Percentiles rank a stretch among this genome's conserved stretches.
Evolutionary conservation across 2,797 vertebrate species (phyloP).

Genomic region (Chelidonichthys spinosus): DNA sequence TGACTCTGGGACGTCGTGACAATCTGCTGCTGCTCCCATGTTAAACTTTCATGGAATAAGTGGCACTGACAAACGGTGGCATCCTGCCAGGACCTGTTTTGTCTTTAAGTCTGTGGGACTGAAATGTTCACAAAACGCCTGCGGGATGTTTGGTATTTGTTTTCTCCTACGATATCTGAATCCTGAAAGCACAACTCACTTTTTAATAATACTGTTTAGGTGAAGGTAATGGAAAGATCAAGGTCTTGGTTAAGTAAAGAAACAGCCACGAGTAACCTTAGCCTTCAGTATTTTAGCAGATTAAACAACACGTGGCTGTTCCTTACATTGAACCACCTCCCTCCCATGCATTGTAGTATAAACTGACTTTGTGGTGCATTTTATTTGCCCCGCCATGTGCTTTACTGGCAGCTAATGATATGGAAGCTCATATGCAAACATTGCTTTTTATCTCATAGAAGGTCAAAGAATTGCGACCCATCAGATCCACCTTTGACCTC

Average conservation of each 20-base stretch:
- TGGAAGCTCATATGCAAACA: conserved; percentile 25
- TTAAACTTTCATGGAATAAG: background rate
- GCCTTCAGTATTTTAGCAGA: background rate
- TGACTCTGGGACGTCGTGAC: background rate
- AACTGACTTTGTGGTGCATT: background rate
- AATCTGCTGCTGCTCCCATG: conserved; percentile 5
- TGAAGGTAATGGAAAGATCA: conserved; percentile 1
- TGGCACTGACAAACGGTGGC: background rate
- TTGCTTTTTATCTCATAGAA: conserved; percentile 44
- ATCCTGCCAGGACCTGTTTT: background rate
- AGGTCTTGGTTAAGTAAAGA: background rate
- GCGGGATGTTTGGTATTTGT: background rate
- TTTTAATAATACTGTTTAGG: conserved; percentile 8
- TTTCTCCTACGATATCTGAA: background rate
- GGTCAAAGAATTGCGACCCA: conserved; percentile 46
- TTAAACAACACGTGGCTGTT: background rate
- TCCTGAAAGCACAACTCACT: background rate
- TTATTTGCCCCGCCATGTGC: background rate
- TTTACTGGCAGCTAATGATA: background rate
- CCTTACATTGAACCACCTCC: background rate
- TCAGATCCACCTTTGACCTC: conserved; percentile 58
- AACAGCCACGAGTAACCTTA: background rate
- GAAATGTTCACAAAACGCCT: background rate
- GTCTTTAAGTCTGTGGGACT: background rate
- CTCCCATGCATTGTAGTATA: background rate